These are phyloP conservation scores for Porites divaricata DNA, from an alignment of 92 coral and sea anemone species.

Conservation along the genomic window DNA sequence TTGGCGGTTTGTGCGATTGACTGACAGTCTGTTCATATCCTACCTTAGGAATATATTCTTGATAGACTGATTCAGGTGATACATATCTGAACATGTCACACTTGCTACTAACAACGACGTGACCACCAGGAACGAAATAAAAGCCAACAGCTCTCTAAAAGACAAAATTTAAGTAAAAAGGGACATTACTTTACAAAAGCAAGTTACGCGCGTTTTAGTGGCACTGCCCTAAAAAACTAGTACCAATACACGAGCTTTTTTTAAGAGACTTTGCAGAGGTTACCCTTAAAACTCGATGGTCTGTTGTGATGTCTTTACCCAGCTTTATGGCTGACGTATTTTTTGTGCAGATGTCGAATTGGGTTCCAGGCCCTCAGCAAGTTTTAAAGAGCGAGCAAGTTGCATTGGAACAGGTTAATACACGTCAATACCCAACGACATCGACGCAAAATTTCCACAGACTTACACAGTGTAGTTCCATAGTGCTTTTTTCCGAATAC, in stretches of 20 bases:
- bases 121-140: constrained; percentile 52
- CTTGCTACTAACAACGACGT: constrained; percentile 63
- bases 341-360: no score
- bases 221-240: background rate
- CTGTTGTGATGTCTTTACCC: no score
- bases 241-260: no score
- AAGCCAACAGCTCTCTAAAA: constrained; percentile 63
- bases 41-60: constrained; percentile 67
- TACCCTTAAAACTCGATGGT: no score
- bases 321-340: no score
- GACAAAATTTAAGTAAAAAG: background rate
- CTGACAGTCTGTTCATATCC: background rate
- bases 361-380: no score
- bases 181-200: background rate
- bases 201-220: no score
- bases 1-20: background rate
- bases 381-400: no score
- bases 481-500: constrained; percentile 47
- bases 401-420: no score
- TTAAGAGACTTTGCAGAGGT: no score
- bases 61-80: constrained; percentile 63
- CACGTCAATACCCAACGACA: no score
- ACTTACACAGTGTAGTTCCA: constrained; percentile 60
- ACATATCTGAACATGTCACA: constrained; percentile 51
- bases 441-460: background rate